Conservation (phyloP, 2,797 vertebrate species). For the Melanotaenia boesemani region DNA sequence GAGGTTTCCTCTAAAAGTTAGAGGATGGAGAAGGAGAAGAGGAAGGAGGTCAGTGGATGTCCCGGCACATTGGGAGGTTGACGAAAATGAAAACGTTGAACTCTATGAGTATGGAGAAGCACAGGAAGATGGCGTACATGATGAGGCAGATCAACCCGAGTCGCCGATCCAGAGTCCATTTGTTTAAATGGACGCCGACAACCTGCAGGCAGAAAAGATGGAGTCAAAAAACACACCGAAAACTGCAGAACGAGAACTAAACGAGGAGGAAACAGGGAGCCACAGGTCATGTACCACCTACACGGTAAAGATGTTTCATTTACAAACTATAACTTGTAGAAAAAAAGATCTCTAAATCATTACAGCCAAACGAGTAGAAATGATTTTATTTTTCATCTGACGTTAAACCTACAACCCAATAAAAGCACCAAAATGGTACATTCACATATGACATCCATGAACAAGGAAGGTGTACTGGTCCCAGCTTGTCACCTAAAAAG, state of each 20-base stretch:
- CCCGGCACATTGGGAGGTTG: slow-evolving; percentile 95
- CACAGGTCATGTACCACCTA: no score
- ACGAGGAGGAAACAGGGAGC: not conserved
- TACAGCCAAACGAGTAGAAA: no score
- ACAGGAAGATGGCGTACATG: slow-evolving; percentile 92
- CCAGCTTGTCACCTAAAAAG: no score
- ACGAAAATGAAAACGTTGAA: slow-evolving; percentile 98
- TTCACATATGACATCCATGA: no score
- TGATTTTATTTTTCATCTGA: no score
- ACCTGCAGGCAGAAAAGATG: slow-evolving; percentile 80
- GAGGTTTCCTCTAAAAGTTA: slow-evolving; percentile 46
- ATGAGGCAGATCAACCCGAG: slow-evolving; percentile 89
- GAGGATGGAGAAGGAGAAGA: slow-evolving; percentile 4
- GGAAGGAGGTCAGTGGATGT: slow-evolving; percentile 79
- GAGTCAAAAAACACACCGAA: not conserved
- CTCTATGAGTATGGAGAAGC: slow-evolving; percentile 95
- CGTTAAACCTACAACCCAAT: no score
- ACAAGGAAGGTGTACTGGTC: no score
- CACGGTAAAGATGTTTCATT: no score
- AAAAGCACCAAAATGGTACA: no score
- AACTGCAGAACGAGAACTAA: not conserved
- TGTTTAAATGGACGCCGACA: slow-evolving; percentile 93
- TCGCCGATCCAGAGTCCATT: slow-evolving; percentile 94
- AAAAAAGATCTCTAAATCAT: no score
- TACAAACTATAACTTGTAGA: no score